Conservation (phyloP, 2,888 invertebrate genomes). For the Cremastinae sp. region DNA sequence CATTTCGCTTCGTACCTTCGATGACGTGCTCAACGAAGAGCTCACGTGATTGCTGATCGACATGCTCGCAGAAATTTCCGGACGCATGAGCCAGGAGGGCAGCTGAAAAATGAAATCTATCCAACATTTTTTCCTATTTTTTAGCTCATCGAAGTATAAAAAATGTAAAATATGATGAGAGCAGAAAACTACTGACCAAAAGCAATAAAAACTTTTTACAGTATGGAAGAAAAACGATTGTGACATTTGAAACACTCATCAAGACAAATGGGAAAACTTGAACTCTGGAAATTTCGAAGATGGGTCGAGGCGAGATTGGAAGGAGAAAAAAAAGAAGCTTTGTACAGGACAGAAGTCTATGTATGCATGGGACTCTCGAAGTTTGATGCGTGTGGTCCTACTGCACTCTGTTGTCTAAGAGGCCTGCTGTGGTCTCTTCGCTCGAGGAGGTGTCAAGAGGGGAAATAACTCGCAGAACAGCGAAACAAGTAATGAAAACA, state of each 20-base stretch:
- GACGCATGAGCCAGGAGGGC: conserved; percentile 76
- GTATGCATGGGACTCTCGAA: conserved; percentile 21
- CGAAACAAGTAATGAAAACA: conserved; percentile 30
- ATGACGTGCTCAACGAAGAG: conserved; percentile 45
- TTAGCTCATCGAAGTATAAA: no score
- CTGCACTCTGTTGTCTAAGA: conserved; percentile 44
- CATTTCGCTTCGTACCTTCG: conserved; percentile 68
- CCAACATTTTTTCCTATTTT: background rate
- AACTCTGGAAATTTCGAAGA: conserved; percentile 64
- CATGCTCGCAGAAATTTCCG: conserved; percentile 71
- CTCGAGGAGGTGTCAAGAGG: conserved; percentile 55
- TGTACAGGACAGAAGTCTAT: conserved; percentile 13
- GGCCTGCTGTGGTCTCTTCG: conserved; percentile 58
- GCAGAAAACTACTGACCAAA: no score
- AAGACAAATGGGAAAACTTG: conserved; percentile 73
- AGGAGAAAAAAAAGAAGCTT: conserved; percentile 46
- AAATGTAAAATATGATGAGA: no score
- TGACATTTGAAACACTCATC: conserved; percentile 73
- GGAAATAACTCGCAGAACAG: conserved; percentile 47
- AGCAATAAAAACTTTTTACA: no score
- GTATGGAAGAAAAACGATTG: conserved; percentile 68
- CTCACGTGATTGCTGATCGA: conserved; percentile 49
- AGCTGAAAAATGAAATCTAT: conserved; percentile 69
- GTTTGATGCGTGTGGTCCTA: conserved; percentile 66
- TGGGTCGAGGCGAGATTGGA: conserved; percentile 29